phyloP scores from a whole-genome alignment of 2,113 vertebrate species.

The Calypte anna region DNA sequence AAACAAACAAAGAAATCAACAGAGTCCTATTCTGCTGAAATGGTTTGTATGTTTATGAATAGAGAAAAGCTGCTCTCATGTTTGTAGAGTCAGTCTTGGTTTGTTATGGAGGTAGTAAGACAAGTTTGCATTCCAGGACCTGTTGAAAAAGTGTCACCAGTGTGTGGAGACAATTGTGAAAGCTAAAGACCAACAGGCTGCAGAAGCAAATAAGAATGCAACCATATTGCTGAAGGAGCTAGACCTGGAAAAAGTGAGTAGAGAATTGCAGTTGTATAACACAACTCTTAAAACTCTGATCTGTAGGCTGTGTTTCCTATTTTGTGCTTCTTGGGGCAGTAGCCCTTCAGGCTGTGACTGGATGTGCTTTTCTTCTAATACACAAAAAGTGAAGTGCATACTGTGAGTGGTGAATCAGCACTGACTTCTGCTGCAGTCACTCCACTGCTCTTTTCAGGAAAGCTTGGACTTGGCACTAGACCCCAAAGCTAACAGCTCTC shows the following conservation, averaged over 20 bases:
- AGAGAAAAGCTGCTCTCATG: neutral
- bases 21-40: neutral
- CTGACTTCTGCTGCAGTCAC: neutral
- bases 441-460: neutral
- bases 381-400: neutral
- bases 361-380: neutral
- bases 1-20: neutral
- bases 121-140: slow-evolving; percentile 80
- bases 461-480: neutral
- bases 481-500: neutral
- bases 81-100: neutral
- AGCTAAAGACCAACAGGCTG: slow-evolving; percentile 99
- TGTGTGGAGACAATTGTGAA: slow-evolving; percentile 99
- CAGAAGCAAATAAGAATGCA: slow-evolving; percentile 98
- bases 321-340: neutral
- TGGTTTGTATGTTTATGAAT: neutral
- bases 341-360: neutral
- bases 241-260: slow-evolving; percentile 94
- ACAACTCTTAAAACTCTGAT: neutral
- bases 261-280: accelerated
- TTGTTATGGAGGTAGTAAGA: neutral
- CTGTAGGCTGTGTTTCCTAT: neutral
- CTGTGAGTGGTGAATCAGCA: neutral
- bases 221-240: slow-evolving; percentile 97
- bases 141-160: slow-evolving; percentile 98